These are phyloP conservation scores for pig (Sus scrofa) DNA, from an alignment of 2,113 vertebrate genomes.

Conservation along the genomic window T2T-Sscrofa CM000816.6:37357501-37358000, in stretches of 20 bases:
- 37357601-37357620: not conserved
- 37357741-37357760: not conserved
- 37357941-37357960: not conserved
- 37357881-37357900: not conserved
- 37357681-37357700: not conserved
- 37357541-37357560: not conserved
- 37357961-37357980: not conserved
- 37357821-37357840: not conserved
- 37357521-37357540: not conserved
- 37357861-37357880: not conserved
- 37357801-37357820: not conserved
- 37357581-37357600: not conserved
- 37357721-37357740: not conserved
- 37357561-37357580: not conserved
- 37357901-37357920: not conserved
- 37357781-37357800: not conserved
- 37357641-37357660: not conserved
- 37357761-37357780: not conserved
- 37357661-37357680: not conserved
- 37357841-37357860: slow-evolving; percentile 16
- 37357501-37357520: not conserved
- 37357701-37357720: not conserved
- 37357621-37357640: not conserved
- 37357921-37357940: not conserved
- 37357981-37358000: not conserved